Conservation (phyloP, 1,140 invertebrate genomes). For the Cydia strobilella region DNA sequence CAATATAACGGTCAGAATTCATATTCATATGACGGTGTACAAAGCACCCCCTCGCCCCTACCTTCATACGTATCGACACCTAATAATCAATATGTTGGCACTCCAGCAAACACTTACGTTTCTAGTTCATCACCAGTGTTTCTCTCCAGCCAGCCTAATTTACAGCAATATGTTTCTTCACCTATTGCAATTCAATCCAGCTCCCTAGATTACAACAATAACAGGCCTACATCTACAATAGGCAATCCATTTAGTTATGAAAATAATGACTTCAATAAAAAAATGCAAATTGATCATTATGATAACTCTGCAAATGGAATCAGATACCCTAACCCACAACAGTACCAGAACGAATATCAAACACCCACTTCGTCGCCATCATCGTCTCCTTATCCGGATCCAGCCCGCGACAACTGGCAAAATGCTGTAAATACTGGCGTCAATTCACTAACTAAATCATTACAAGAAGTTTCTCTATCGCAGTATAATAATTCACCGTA, state of each 20-base stretch:
- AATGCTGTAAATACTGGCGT: slow-evolving; percentile 48
- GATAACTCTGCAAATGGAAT: slow-evolving; percentile 71
- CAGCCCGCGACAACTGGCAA: slow-evolving; percentile 55
- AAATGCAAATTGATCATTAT: slow-evolving; percentile 74
- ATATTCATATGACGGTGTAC: slow-evolving; percentile 51
- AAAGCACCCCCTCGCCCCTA: slow-evolving; percentile 62
- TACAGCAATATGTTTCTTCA: slow-evolving; percentile 71
- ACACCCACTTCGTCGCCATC: slow-evolving; percentile 58
- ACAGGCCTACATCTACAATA: slow-evolving; percentile 52
- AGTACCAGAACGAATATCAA: slow-evolving; percentile 62
- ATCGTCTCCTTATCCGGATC: slow-evolving; percentile 57
- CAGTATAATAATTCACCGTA: slow-evolving; percentile 60
- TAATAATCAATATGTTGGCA: slow-evolving; percentile 63
- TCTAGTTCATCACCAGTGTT: slow-evolving; percentile 68
- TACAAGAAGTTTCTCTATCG: slow-evolving; percentile 52
- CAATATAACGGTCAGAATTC: slow-evolving; percentile 58
- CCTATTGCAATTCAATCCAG: slow-evolving; percentile 60
- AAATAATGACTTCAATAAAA: slow-evolving; percentile 57
- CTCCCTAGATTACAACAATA: slow-evolving; percentile 60
- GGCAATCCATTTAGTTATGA: slow-evolving; percentile 53
- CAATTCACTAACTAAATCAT: slow-evolving; percentile 56
- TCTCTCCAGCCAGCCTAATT: slow-evolving; percentile 64
- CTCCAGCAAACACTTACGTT: slow-evolving; percentile 61
- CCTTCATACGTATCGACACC: slow-evolving; percentile 68
- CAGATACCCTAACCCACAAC: slow-evolving; percentile 61